A percentile compares a stretch with the other conserved stretches of the same genome.
phyloP scores from a whole-genome alignment of 1,140 invertebrate genomes.

The Leptinotarsa texana region DNA sequence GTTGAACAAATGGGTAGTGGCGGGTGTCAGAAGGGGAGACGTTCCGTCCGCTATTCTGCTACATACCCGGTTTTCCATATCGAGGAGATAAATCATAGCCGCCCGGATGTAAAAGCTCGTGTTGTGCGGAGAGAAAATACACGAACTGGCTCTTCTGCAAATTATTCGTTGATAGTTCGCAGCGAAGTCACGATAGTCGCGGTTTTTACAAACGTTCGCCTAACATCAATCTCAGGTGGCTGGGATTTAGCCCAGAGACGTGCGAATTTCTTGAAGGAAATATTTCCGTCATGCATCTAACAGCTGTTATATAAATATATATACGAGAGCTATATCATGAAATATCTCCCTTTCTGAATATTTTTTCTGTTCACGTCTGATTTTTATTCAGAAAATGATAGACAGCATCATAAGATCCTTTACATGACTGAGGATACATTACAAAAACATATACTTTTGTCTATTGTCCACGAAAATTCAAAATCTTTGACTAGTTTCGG shows the following conservation, averaged over 20 bases:
- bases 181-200: conserved; percentile 6
- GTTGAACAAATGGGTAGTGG: background rate
- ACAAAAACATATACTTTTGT: too few species aligned
- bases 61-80: conserved; percentile 13
- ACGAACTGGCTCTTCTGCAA: conserved; percentile 18
- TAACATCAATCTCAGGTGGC: background rate
- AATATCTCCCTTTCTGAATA: too few species aligned
- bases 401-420: too few species aligned
- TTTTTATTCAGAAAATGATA: too few species aligned
- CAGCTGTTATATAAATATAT: too few species aligned
- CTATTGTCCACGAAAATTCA: too few species aligned
- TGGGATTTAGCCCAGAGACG: background rate
- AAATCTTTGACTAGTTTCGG: too few species aligned
- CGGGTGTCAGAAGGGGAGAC: background rate
- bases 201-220: background rate
- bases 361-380: too few species aligned
- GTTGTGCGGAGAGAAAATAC: background rate
- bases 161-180: background rate
- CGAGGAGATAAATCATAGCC: conserved; percentile 17
- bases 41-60: conserved; percentile 15
- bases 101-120: conserved; percentile 16
- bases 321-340: too few species aligned
- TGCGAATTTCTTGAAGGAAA: background rate
- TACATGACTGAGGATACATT: too few species aligned
- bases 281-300: too few species aligned